Evolutionary conservation across 2,888 invertebrate species (phyloP), one percentile per base, ranked within the genome.

Genomic region (Slavum lentiscoides): DNA sequence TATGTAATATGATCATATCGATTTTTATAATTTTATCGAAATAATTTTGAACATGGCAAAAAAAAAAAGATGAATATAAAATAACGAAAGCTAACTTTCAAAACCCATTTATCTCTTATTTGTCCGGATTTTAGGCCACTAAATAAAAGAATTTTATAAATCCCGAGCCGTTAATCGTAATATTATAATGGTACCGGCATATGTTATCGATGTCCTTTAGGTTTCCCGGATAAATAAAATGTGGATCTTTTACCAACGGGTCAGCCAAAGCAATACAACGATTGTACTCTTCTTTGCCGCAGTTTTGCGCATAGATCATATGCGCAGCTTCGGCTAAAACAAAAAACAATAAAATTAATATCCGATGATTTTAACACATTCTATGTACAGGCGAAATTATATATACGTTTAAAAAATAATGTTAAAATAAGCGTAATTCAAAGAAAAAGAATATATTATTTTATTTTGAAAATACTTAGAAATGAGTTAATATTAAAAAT

Each of bases 191-290:
- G 82, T 85, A 89, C 89, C 88, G 87, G 87, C 91, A 91, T 72
- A 90, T 90, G 82, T 87, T 85, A 83, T 90, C 89, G 55, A 91
- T 90, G 85, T 90, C 90, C 64, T 87, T 86, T 84, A 88, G 86
- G 83, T 89, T 90, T 84, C 90, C 90, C 5, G 91, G 91, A 84
- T 91, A 90, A 82, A 91, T 89, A 68, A 90, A 86, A 83, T 89
- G 88, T 0, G 90, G 88, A 84, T 91, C 90, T 84, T 89, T 89
- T 23, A 91, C 87, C 70, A 91, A 85, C 2, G 91, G 91, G 85
- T 90, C 90, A 3, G 90, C 90, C 77, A 90, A 87, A 69, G 87
- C 85, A 5, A 90, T 88, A 84, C 91, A 91, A 84, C 87, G 87
- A 77, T 88, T 87, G 84, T 89, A 88, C 84, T 89, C 88, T 55